Percentiles rank a stretch among this genome's conserved stretches.
Conservation (phyloP, 2,888 invertebrate species). For the Agriopis aurantiaria region DNA sequence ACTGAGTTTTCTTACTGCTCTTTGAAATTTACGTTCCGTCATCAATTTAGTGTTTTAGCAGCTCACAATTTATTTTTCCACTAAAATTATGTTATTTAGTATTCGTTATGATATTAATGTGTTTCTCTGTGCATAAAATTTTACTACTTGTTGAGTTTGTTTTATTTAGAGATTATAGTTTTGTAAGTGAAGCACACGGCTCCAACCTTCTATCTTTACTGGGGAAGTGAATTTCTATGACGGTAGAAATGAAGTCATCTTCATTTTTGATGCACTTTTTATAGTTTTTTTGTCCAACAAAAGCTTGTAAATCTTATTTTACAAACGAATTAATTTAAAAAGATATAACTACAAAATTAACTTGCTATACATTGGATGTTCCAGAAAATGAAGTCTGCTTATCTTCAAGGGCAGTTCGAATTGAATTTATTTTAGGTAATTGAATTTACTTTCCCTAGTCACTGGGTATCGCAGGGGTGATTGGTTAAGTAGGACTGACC, state of each 20-base stretch:
- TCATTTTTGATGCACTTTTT: conserved; percentile 6
- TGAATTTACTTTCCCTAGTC: not conserved
- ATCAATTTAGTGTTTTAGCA: conserved; percentile 47
- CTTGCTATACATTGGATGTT: no score
- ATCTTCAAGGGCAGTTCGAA: not conserved
- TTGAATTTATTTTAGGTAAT: not conserved
- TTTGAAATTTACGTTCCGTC: conserved; percentile 40
- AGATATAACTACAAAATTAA: not conserved
- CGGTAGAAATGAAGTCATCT: conserved; percentile 23
- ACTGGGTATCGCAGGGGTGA: no score
- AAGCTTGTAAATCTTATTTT: conserved; percentile 1
- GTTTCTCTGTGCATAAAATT: conserved; percentile 34
- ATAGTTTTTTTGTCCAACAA: not conserved
- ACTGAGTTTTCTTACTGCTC: conserved; percentile 43
- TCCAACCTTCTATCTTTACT: conserved; percentile 20
- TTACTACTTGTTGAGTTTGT: conserved; percentile 32
- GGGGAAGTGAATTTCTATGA: conserved; percentile 15
- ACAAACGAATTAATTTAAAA: not conserved
- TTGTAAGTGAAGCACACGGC: conserved; percentile 30
- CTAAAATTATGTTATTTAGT: conserved; percentile 42
- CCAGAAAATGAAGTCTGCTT: not conserved
- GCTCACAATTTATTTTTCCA: conserved; percentile 45
- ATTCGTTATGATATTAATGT: conserved; percentile 39
- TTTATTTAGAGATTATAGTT: conserved; percentile 35
- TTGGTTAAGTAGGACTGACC: no score